These are phyloP conservation scores for Aulostomus chinensis DNA, from an alignment of 2,797 vertebrate genomes.

Conservation along the genomic window DNA sequence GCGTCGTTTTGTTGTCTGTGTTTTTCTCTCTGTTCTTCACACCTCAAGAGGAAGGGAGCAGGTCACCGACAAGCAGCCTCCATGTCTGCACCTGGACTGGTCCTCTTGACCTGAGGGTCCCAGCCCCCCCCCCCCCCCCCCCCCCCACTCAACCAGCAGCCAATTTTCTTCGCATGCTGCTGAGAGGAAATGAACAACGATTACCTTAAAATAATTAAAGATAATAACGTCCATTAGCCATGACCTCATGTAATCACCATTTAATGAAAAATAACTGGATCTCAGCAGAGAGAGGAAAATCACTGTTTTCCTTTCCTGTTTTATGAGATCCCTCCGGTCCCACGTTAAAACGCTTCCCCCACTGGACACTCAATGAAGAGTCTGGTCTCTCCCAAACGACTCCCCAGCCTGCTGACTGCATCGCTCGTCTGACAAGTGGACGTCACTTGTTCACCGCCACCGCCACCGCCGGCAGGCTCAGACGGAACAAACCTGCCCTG, in stretches of 20 bases:
- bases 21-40: too few species aligned
- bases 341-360: conserved; percentile 51
- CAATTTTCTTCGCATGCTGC: conserved; percentile 10
- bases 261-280: conserved; percentile 56
- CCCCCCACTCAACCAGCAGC: background rate
- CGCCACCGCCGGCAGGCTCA: too few species aligned
- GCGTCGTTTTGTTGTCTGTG: too few species aligned
- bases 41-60: too few species aligned
- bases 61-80: too few species aligned
- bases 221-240: conserved; percentile 56
- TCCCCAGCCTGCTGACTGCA: too few species aligned
- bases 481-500: too few species aligned
- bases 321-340: conserved; percentile 49
- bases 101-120: background rate
- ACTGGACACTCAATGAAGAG: conserved; percentile 8
- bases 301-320: conserved; percentile 22
- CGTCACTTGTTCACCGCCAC: too few species aligned
- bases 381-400: too few species aligned
- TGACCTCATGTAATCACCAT: conserved; percentile 67
- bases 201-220: conserved; percentile 47
- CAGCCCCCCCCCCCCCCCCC: background rate
- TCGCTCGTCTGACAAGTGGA: too few species aligned
- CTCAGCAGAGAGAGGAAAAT: conserved; percentile 16
- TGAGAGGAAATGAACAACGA: conserved; percentile 53
- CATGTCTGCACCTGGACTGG: background rate